A percentile compares a stretch with the other conserved stretches of the same genome.
Evolutionary conservation across 2,888 invertebrate species (phyloP).

Genomic region (Orchesella flavescens): DNA sequence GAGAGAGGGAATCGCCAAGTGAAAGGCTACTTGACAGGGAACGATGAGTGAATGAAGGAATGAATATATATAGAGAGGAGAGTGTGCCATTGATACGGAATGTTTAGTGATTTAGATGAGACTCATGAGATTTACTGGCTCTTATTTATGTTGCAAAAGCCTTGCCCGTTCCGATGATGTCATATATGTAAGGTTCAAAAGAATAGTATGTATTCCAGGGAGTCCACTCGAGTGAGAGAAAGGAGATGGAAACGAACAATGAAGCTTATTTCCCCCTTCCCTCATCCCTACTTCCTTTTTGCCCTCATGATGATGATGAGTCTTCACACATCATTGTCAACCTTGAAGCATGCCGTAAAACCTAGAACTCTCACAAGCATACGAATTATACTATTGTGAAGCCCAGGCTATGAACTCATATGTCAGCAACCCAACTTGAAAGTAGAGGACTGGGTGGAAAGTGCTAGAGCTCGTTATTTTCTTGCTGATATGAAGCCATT

Average conservation of each 20-base stretch:
- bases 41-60: conserved; percentile 43
- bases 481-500: too few species aligned
- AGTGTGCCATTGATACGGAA: conserved; percentile 34
- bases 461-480: too few species aligned
- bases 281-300: neutral
- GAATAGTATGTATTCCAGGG: neutral
- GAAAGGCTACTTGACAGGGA: conserved; percentile 30
- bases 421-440: too few species aligned
- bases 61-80: conserved; percentile 41
- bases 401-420: too few species aligned
- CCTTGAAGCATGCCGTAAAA: too few species aligned
- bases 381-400: too few species aligned
- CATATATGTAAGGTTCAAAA: too few species aligned
- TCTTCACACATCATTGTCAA: conserved; percentile 38
- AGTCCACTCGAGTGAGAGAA: conserved; percentile 3
- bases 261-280: conserved; percentile 12
- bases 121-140: conserved; percentile 33
- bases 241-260: neutral
- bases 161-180: conserved; percentile 16
- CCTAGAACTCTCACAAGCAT: too few species aligned
- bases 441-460: too few species aligned
- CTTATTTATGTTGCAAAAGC: conserved; percentile 23
- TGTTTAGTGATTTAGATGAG: conserved; percentile 60
- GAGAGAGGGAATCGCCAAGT: conserved; percentile 22
- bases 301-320: neutral